Evolutionary conservation across 2,888 invertebrate genomes (phyloP).

Genomic region (Flexamia atlantica): DNA sequence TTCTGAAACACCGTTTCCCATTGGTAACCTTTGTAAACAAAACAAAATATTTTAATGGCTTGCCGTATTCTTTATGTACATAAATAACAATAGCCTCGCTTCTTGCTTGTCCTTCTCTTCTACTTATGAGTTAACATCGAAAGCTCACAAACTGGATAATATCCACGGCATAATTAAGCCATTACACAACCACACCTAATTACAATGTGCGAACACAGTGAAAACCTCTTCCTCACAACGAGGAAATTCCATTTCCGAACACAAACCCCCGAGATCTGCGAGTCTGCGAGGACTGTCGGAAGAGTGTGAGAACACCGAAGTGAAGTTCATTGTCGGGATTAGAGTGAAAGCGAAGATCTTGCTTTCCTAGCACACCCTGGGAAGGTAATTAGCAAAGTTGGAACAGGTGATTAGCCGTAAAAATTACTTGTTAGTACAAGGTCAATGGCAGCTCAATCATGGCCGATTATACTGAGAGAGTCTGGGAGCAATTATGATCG

Average conservation of each 20-base stretch:
- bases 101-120: no score
- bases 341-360: constrained; percentile 44
- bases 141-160: no score
- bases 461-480: background rate
- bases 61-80: no score
- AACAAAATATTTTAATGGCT: no score
- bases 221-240: background rate
- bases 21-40: no score
- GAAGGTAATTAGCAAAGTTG: constrained; percentile 27
- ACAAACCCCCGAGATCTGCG: constrained; percentile 31
- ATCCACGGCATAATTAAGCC: constrained; percentile 5
- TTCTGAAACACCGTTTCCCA: no score
- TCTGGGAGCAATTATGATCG: constrained; percentile 13
- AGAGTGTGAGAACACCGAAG: constrained; percentile 31
- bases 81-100: no score
- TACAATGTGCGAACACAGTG: background rate
- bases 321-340: constrained; percentile 46
- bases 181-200: constrained; percentile 7
- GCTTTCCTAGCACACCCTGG: constrained; percentile 43
- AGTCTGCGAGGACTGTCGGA: no score
- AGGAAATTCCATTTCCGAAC: constrained; percentile 20
- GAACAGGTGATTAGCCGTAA: constrained; percentile 25
- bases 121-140: no score
- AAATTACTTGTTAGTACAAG: constrained; percentile 8
- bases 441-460: constrained; percentile 16